Evolutionary conservation across 2,113 vertebrate genomes (phyloP).

Genomic region (Platichthys flesus): DNA sequence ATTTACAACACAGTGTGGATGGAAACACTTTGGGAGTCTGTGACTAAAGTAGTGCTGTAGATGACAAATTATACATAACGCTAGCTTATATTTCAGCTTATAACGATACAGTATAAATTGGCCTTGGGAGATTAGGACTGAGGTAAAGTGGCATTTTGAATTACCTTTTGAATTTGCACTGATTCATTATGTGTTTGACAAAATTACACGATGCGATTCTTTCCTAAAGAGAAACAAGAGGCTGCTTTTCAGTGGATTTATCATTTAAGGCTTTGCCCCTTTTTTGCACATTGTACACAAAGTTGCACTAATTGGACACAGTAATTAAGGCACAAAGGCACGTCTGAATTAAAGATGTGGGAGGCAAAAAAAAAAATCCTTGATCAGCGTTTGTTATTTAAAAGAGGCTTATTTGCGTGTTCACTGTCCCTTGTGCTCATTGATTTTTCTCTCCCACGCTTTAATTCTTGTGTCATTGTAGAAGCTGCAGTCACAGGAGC

Average conservation of each 20-base stretch:
- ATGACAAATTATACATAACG: background rate
- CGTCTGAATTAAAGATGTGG: constrained; percentile 68
- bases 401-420: constrained; percentile 65
- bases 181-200: background rate
- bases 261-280: constrained; percentile 6
- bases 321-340: constrained; percentile 71
- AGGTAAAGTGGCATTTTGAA: background rate
- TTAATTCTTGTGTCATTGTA: constrained; percentile 50
- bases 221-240: constrained; percentile 5
- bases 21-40: background rate
- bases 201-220: background rate
- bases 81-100: too few species aligned
- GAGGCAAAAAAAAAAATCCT: constrained; percentile 51
- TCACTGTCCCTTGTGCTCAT: constrained; percentile 62
- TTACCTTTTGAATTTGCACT: too few species aligned
- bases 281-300: constrained; percentile 19
- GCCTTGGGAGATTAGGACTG: background rate
- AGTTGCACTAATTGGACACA: constrained; percentile 24
- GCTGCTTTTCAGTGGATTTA: constrained; percentile 12
- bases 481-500: constrained; percentile 62
- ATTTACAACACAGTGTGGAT: background rate
- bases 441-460: constrained; percentile 62
- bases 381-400: constrained; percentile 72
- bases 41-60: background rate
- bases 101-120: too few species aligned